phyloP scores from a whole-genome alignment of 2,797 vertebrate genomes.

The Peromyscus eremicus region DNA sequence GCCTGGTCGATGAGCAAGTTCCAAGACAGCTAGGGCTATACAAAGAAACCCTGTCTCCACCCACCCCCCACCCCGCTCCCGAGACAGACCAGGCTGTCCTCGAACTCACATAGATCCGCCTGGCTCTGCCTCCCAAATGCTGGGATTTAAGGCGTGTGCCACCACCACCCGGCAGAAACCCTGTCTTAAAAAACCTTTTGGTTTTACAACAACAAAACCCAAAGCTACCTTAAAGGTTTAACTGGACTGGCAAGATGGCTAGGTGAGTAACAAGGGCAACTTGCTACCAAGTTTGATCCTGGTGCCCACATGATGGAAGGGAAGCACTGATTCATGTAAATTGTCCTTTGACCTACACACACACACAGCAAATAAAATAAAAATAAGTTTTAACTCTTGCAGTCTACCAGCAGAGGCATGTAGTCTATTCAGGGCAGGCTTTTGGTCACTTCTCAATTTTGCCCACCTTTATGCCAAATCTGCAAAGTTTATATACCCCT shows the following conservation, averaged over 20 bases:
- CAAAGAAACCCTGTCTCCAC: background rate
- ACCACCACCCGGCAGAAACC: background rate
- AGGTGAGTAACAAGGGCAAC: too few species aligned
- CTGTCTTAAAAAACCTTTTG: background rate
- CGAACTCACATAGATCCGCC: too few species aligned
- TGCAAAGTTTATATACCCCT: background rate
- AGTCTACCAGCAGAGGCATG: background rate
- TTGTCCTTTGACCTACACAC: background rate
- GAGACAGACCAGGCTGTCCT: background rate
- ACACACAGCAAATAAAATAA: background rate
- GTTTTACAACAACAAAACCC: background rate
- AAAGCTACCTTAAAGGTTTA: background rate
- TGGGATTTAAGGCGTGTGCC: too few species aligned
- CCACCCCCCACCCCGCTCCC: too few species aligned
- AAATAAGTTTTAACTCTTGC: background rate
- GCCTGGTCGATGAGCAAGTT: background rate
- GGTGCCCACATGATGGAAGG: background rate
- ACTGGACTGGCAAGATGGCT: background rate
- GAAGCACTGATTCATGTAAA: background rate
- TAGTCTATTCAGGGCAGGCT: background rate
- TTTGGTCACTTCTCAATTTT: background rate
- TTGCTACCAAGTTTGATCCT: background rate
- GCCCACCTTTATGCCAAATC: background rate
- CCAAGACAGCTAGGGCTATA: background rate
- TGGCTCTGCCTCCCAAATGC: too few species aligned